A percentile compares a stretch with the other conserved stretches of the same genome.
phyloP scores from a whole-genome alignment of 1,140 invertebrate genomes.

The Zelostemma sp. region DNA sequence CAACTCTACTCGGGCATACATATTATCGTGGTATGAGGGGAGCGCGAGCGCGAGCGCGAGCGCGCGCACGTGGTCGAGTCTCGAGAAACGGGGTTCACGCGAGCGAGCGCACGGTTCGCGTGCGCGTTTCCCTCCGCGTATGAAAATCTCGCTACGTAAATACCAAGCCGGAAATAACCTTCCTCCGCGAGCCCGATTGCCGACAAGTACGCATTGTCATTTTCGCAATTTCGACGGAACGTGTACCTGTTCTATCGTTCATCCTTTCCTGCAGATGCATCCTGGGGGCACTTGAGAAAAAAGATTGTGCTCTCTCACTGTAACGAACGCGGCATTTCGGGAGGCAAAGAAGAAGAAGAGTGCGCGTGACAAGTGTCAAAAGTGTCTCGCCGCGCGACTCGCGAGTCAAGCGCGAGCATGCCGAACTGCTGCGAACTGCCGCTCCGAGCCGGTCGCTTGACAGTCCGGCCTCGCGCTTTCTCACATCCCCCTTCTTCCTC shows the following conservation, averaged over 20 bases:
- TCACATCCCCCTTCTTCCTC: background rate
- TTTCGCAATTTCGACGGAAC: no score
- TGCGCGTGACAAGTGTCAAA: no score
- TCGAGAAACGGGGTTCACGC: conserved; percentile 35
- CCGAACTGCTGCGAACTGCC: conserved; percentile 32
- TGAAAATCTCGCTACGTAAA: conserved; percentile 4
- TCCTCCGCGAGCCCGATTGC: conserved; percentile 3
- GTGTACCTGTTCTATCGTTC: conserved; percentile 49
- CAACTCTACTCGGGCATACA: no score
- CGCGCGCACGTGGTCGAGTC: conserved; percentile 34
- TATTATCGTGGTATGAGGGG: no score
- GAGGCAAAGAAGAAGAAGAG: background rate
- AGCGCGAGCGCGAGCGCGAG: background rate
- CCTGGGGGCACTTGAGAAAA: conserved; percentile 8
- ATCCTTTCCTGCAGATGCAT: conserved; percentile 54
- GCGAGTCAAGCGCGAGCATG: conserved; percentile 5
- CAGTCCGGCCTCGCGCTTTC: conserved; percentile 21
- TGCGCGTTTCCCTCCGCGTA: conserved; percentile 10
- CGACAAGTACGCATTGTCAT: no score
- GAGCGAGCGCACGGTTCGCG: conserved; percentile 17
- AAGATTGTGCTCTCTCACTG: background rate
- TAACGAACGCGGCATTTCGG: background rate
- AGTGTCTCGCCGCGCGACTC: no score
- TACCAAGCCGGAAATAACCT: background rate
- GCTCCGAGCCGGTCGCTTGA: conserved; percentile 49